Evolutionary conservation across 1,140 invertebrate genomes (phyloP).

Genomic region (Bombus difficillimus): DNA sequence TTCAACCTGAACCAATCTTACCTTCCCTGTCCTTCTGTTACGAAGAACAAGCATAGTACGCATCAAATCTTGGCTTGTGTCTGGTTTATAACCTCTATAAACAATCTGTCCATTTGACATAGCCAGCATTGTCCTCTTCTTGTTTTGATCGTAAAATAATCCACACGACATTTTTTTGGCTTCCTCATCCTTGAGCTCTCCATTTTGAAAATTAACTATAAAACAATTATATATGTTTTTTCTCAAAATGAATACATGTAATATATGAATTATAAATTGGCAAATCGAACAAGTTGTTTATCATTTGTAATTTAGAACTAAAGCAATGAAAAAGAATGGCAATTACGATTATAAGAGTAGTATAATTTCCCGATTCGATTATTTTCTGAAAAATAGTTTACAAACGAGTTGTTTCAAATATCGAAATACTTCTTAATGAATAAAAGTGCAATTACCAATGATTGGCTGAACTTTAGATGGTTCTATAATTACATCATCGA

Average conservation of each 20-base stretch:
- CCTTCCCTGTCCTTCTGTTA: slow-evolving; percentile 76
- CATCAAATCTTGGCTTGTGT: slow-evolving; percentile 66
- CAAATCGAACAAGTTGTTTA: not conserved
- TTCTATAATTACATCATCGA: slow-evolving; percentile 72
- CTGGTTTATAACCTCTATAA: slow-evolving; percentile 76
- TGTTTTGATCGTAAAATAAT: slow-evolving; percentile 71
- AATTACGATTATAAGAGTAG: not conserved
- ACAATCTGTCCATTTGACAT: slow-evolving; percentile 77
- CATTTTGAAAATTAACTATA: slow-evolving; percentile 79
- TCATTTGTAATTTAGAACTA: not conserved
- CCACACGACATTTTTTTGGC: slow-evolving; percentile 73
- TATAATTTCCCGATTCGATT: not conserved
- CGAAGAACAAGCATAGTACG: slow-evolving; percentile 78
- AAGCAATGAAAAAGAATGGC: not conserved
- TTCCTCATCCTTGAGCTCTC: slow-evolving; percentile 74
- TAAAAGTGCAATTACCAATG: slow-evolving; percentile 65
- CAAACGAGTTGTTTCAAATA: not conserved
- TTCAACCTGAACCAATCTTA: slow-evolving; percentile 75
- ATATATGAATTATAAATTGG: not conserved
- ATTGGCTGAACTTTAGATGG: slow-evolving; percentile 75
- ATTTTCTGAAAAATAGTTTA: not conserved
- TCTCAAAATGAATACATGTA: not conserved
- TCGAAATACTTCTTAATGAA: not conserved
- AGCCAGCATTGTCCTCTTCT: slow-evolving; percentile 70
- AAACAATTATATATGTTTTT: slow-evolving; percentile 43